A percentile compares a stretch with the other conserved stretches of the same genome.
Evolutionary conservation across 2,888 invertebrate species (phyloP).

Genomic region (Drosophila colorata): DNA sequence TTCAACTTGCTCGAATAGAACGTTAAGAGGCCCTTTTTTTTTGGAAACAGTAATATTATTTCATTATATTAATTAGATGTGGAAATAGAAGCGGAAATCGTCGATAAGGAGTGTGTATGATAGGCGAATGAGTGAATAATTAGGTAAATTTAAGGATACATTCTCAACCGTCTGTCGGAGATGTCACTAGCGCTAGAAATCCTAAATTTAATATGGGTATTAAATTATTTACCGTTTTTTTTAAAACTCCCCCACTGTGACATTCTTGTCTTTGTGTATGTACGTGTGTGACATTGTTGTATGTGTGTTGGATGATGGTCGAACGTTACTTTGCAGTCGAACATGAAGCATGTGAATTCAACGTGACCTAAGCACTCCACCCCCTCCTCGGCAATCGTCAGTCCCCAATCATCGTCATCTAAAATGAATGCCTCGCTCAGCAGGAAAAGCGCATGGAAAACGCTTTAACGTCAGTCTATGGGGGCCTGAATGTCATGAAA

Average conservation of each 20-base stretch:
- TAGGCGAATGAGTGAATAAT: too few relatives aligned
- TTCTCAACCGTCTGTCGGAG: too few relatives aligned
- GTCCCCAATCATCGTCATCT: constrained; percentile 54
- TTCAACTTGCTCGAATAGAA: too few relatives aligned
- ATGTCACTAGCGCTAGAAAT: too few relatives aligned
- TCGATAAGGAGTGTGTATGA: too few relatives aligned
- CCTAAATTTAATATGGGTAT: not conserved
- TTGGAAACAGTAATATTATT: too few relatives aligned
- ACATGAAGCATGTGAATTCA: constrained; percentile 19
- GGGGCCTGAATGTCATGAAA: constrained; percentile 6
- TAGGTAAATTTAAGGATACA: too few relatives aligned
- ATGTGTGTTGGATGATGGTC: not conserved
- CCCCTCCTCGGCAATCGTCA: constrained; percentile 19
- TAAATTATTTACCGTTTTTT: not conserved
- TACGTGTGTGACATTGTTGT: too few relatives aligned
- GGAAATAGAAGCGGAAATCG: too few relatives aligned
- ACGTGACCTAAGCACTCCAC: constrained; percentile 5
- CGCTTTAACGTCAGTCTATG: constrained; percentile 14
- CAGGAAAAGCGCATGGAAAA: constrained; percentile 39
- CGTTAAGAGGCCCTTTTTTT: too few relatives aligned
- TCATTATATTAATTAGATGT: too few relatives aligned
- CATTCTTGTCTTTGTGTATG: too few relatives aligned
- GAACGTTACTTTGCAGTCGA: constrained; percentile 1
- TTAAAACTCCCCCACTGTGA: not conserved
- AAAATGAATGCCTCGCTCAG: constrained; percentile 52